Evolutionary conservation across 2,888 invertebrate species (phyloP).

Genomic region (Tetragonula carbonaria): DNA sequence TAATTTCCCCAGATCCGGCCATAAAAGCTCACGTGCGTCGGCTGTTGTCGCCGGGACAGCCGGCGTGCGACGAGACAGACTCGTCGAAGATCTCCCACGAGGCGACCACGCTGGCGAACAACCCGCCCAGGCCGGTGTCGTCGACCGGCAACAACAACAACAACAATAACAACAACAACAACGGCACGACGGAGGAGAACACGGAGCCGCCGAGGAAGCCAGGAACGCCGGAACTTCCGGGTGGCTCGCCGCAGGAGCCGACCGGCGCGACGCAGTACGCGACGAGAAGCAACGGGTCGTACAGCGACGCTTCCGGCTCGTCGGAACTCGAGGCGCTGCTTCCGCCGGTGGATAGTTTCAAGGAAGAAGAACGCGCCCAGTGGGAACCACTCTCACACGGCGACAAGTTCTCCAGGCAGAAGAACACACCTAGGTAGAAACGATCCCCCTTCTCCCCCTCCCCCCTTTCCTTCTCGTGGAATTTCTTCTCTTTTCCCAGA

Average conservation of each 20-base stretch:
- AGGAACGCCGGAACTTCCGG: conserved; percentile 73
- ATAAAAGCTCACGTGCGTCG: conserved; percentile 92
- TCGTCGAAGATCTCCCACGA: conserved; percentile 52
- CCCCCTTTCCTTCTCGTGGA: background rate
- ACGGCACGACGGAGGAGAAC: conserved; percentile 67
- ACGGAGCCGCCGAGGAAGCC: conserved; percentile 71
- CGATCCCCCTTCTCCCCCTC: no score
- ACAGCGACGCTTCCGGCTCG: conserved; percentile 82
- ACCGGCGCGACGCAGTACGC: conserved; percentile 79
- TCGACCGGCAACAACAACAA: conserved; percentile 45
- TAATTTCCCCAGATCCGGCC: conserved; percentile 89
- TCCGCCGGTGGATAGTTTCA: conserved; percentile 82
- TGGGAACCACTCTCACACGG: conserved; percentile 85
- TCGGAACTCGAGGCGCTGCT: conserved; percentile 84
- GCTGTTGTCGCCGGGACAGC: conserved; percentile 87
- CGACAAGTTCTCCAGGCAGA: conserved; percentile 82
- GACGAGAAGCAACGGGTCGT: conserved; percentile 86
- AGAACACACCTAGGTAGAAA: conserved; percentile 81
- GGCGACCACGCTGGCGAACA: conserved; percentile 60
- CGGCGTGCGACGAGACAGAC: conserved; percentile 80
- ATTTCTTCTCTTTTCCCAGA: background rate
- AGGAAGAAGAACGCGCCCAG: conserved; percentile 85
- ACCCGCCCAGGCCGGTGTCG: conserved; percentile 67
- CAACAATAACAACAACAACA: conserved; percentile 23
- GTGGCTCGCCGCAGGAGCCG: conserved; percentile 73